Evolutionary conservation across 1,140 invertebrate species (phyloP).

Genomic region (Coelopa frigida): DNA sequence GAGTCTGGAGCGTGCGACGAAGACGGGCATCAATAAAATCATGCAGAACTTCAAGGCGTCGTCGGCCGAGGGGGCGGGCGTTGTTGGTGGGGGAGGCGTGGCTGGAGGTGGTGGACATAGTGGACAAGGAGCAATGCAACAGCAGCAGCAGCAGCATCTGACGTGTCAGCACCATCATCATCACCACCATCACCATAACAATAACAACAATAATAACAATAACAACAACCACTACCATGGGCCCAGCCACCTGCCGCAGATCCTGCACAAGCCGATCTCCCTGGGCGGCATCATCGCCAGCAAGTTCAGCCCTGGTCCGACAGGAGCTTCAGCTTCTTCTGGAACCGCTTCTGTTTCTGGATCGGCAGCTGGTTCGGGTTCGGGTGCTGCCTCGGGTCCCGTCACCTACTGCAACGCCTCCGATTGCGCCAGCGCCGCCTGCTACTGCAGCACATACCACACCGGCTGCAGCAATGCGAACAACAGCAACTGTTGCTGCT

Average conservation of each 20-base stretch:
- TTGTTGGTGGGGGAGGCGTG: conserved; percentile 2
- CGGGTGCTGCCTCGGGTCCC: conserved; percentile 19
- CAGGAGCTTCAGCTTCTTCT: conserved; percentile 7
- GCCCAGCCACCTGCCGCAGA: conserved; percentile 18
- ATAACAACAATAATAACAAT: conserved; percentile 7
- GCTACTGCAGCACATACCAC: conserved; percentile 37
- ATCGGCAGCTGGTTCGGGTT: too few species aligned
- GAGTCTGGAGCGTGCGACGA: conserved; percentile 71
- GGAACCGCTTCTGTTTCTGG: conserved; percentile 1
- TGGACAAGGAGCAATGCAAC: background rate
- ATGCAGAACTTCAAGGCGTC: conserved; percentile 63
- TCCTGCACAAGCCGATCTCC: conserved; percentile 8
- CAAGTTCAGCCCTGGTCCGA: conserved; percentile 14
- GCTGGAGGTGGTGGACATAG: background rate
- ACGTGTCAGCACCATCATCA: conserved; percentile 15
- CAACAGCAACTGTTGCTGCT: background rate
- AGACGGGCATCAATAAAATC: conserved; percentile 66
- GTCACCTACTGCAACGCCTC: conserved; percentile 34
- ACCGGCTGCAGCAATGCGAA: conserved; percentile 11
- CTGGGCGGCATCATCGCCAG: conserved; percentile 28
- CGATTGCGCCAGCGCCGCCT: conserved; percentile 26
- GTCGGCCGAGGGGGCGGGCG: conserved; percentile 1
- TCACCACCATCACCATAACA: conserved; percentile 8
- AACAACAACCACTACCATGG: too few species aligned
- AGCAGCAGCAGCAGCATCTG: conserved; percentile 7